phyloP scores from a whole-genome alignment of 2,113 vertebrate species.

The Nettapus auritus region DNA sequence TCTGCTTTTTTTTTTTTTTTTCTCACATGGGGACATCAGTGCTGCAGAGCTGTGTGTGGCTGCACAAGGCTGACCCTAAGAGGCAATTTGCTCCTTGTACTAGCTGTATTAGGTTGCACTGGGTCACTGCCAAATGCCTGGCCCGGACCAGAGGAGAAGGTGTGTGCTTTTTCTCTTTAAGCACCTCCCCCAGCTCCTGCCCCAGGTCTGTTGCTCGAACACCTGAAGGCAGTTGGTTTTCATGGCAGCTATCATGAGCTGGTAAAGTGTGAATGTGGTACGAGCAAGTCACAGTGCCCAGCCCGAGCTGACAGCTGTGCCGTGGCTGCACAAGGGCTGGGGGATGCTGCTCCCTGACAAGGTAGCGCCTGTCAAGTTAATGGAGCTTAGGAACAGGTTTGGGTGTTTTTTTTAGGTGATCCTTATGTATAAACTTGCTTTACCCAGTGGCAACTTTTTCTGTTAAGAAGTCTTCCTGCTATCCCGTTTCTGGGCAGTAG shows the following conservation, averaged over 20 bases:
- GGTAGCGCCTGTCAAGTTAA: not conserved
- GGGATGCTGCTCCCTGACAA: not conserved
- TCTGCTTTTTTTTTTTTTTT: not conserved
- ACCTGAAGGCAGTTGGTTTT: not conserved
- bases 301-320: not conserved
- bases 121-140: not conserved
- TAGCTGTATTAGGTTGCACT: slow-evolving; percentile 18
- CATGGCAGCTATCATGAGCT: not conserved
- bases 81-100: slow-evolving; percentile 36
- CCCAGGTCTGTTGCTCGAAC: not conserved
- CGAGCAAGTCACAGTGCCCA: not conserved
- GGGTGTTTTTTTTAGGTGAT: not conserved
- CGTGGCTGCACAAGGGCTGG: accelerated
- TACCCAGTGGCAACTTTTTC: not conserved
- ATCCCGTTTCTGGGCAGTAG: not conserved
- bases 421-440: not conserved
- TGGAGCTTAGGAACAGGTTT: not conserved
- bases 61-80: not conserved
- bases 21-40: not conserved
- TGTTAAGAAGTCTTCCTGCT: not conserved
- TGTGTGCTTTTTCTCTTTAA: slow-evolving; percentile 1
- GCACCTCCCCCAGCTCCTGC: not conserved
- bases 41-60: not conserved
- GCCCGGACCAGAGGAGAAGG: not conserved
- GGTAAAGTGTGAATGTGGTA: not conserved